Evolutionary conservation across 2,888 invertebrate genomes (phyloP).

Genomic region (Aspidapion aeneum): DNA sequence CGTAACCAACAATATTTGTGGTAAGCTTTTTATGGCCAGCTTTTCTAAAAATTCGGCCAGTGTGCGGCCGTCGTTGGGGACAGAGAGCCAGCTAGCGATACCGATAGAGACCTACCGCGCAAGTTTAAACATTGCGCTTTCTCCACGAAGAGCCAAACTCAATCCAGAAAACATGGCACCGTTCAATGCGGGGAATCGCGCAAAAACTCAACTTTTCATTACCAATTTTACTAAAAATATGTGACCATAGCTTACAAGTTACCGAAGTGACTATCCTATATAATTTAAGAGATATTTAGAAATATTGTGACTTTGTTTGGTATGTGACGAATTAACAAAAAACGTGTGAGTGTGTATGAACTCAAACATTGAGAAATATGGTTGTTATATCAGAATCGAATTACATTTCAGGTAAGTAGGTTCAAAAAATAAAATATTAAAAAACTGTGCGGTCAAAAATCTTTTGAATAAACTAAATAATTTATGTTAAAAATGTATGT

Average conservation of each 20-base stretch:
- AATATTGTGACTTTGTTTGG: too few species aligned
- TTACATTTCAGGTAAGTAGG: neutral
- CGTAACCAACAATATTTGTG: too few species aligned
- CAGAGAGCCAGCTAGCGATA: too few species aligned
- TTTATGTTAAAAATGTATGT: neutral
- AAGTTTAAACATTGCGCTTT: neutral
- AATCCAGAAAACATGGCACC: neutral
- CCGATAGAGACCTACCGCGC: neutral
- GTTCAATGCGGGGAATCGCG: neutral
- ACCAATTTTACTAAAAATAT: neutral
- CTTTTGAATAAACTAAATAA: neutral
- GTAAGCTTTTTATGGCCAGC: too few species aligned
- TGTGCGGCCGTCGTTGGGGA: too few species aligned
- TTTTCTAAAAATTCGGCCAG: too few species aligned
- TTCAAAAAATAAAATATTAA: neutral
- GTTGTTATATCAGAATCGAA: neutral
- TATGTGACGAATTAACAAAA: too few species aligned
- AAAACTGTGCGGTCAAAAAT: neutral
- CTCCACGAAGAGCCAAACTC: too few species aligned
- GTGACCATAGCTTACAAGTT: neutral
- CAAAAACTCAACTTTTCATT: neutral
- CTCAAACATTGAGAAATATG: neutral
- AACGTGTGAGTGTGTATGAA: neutral
- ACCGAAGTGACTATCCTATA: neutral
- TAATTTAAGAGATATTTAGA: too few species aligned